Base-by-base conservation (phyloP, 2,113 vertebrate genomes). In the Tragelaphus buxtoni region DNA sequence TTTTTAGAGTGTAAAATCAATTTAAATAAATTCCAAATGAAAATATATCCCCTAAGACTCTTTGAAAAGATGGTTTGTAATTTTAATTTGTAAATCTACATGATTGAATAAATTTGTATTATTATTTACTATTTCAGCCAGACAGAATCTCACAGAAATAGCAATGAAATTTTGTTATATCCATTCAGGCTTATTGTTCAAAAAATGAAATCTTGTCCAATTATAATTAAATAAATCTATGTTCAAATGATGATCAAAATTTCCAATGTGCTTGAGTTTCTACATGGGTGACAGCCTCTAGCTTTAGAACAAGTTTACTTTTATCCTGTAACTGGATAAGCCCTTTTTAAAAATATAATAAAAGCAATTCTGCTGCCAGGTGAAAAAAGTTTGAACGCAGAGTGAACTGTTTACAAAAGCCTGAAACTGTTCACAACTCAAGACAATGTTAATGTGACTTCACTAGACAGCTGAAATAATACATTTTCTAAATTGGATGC, bases 261-360 rank as follows among this genome's bases (percentile, higher is more conserved):
- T 96, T 95, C 94, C 72, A 91, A 53, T 96, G 88, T 96, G 77
- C 51, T 97, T 96, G 93, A 96, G 97, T 91, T 51, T 91, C 83
- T 93, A 56, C 85, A 97, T 97, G 98, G 92, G 72, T 97, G 94
- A 94, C 88, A 97, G 96, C 45, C 76, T 93, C 60, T 97, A 97
- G 90, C 80, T 97, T 97, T 98, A 97, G 87, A 96, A 91, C 55
- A 96, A 97, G 61, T 11, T 90, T 51, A 91, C 97, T 97, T 98
- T 97, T 91, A 96, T 96, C 97, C 96, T 97, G 88, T 60, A 86
- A 97, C 86, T 88, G 74, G 49, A 88, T 96, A 87, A 91, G 85
- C 69, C 82, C 47, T 97, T 90, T 94, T 94, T 91, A 93, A 91
- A 97, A 96, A 79, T 20, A 97, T 63, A 93, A 96, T 30, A 96